These are phyloP conservation scores for Stenoptilia bipunctidactyla DNA, from an alignment of 2,888 invertebrate genomes.

Conservation along the genomic window DNA sequence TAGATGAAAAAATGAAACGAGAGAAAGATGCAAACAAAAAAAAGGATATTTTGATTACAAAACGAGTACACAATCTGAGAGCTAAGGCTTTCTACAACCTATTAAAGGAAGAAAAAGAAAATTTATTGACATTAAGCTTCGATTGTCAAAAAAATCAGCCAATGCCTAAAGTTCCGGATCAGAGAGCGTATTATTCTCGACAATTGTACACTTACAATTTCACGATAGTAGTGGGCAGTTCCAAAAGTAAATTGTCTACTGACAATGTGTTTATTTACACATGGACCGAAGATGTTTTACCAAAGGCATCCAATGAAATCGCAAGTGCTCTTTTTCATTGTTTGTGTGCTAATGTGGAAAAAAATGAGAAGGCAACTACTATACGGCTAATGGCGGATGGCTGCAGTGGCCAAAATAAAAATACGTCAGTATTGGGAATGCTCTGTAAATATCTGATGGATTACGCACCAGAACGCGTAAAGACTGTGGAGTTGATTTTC, in stretches of 20 bases:
- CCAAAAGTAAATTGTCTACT: neutral
- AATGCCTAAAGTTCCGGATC: slow-evolving; percentile 1
- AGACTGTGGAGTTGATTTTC: too few species aligned
- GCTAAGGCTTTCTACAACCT: neutral
- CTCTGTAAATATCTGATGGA: too few species aligned
- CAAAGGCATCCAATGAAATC: slow-evolving; percentile 9
- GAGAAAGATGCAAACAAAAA: neutral
- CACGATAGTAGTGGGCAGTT: neutral
- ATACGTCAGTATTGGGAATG: slow-evolving; percentile 1
- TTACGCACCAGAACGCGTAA: too few species aligned
- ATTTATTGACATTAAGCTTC: neutral
- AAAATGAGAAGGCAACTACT: slow-evolving; percentile 1
- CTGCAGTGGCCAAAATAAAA: slow-evolving; percentile 7
- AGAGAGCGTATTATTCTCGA: neutral
- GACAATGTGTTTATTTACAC: slow-evolving; percentile 11
- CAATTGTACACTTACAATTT: neutral
- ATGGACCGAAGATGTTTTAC: slow-evolving; percentile 11
- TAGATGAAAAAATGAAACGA: neutral
- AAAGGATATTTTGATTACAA: neutral
- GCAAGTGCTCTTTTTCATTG: slow-evolving; percentile 6
- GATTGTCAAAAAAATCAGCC: neutral
- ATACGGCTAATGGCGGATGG: slow-evolving; percentile 14
- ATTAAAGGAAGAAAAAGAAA: neutral
- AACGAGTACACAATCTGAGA: neutral
- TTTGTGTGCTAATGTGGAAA: slow-evolving; percentile 1